Conservation (phyloP, 2,888 invertebrate species). For the Cecidostiba fungosa region DNA sequence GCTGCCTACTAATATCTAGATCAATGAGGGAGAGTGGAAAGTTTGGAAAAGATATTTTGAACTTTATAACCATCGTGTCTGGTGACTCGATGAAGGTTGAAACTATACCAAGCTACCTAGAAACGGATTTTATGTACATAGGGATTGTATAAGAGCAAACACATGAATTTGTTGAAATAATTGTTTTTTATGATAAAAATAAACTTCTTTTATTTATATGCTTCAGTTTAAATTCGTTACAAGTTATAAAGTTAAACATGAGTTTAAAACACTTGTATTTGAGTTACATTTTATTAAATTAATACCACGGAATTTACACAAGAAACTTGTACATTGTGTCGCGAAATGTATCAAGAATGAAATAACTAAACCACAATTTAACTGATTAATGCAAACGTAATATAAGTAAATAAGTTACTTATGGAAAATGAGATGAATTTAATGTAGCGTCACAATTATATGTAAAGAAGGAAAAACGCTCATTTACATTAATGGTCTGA, state of each 20-base stretch:
- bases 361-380: not conserved
- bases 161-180: too few relatives aligned
- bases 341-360: not conserved
- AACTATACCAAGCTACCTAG: too few relatives aligned
- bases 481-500: not conserved
- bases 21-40: not conserved
- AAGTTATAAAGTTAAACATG: too few relatives aligned
- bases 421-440: not conserved
- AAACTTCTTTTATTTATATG: not conserved
- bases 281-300: too few relatives aligned
- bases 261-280: too few relatives aligned
- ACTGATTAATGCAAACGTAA: not conserved
- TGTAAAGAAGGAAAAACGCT: too few relatives aligned
- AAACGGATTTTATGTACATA: not conserved
- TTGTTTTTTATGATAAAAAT: too few relatives aligned
- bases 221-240: too few relatives aligned
- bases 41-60: too few relatives aligned
- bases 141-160: not conserved
- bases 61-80: too few relatives aligned
- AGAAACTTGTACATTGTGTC: not conserved
- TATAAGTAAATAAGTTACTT: not conserved
- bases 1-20: constrained; percentile 72
- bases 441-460: not conserved
- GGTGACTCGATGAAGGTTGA: too few relatives aligned
- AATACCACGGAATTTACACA: too few relatives aligned